Evolutionary conservation across 2,797 vertebrate species (phyloP).

Genomic region (Atherinosoma microstoma): DNA sequence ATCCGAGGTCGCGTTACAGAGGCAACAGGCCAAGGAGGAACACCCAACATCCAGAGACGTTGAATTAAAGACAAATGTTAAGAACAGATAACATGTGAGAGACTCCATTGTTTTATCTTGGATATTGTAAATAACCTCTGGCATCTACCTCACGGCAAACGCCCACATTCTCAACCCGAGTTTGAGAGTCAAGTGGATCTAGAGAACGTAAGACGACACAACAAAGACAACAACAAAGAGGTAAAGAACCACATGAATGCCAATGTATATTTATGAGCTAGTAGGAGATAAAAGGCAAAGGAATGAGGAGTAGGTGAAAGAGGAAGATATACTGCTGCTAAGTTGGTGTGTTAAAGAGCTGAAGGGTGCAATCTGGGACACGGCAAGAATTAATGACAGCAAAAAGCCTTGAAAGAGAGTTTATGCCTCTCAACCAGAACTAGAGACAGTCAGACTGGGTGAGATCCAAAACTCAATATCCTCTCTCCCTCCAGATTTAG

Average conservation of each 20-base stretch:
- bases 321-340: constrained; percentile 36
- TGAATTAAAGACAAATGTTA: constrained; percentile 25
- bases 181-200: constrained; percentile 10
- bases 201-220: constrained; percentile 3
- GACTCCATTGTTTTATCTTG: constrained; percentile 40
- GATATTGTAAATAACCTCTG: constrained; percentile 32
- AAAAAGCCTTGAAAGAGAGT: constrained; percentile 7
- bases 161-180: constrained; percentile 11
- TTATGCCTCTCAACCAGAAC: constrained; percentile 10
- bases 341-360: constrained; percentile 24
- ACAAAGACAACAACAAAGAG: constrained; percentile 19
- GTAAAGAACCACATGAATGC: constrained; percentile 24
- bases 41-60: not conserved
- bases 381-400: constrained; percentile 29
- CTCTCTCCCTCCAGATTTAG: not conserved
- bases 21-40: not conserved
- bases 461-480: constrained; percentile 14
- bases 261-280: constrained; percentile 46
- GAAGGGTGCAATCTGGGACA: constrained; percentile 66
- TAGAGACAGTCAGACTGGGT: constrained; percentile 3
- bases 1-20: no score
- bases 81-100: not conserved
- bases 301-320: constrained; percentile 44
- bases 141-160: constrained; percentile 30
- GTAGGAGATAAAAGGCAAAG: constrained; percentile 52